phyloP scores from a whole-genome alignment of 37 sponge, comb jelly and placozoan genomes.

The Haliclona indistincta region DNA sequence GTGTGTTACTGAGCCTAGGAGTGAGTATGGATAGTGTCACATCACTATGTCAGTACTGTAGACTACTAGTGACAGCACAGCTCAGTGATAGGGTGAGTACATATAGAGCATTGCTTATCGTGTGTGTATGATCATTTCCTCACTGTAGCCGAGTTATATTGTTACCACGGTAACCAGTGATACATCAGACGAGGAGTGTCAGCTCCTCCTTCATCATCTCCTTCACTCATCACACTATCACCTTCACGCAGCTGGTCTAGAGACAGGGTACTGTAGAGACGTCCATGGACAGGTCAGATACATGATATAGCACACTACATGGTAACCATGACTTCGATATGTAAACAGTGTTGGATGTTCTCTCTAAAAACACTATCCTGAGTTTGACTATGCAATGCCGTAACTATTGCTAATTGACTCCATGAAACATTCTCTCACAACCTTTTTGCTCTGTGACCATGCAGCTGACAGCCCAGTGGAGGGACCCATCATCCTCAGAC shows the following conservation, averaged over 20 bases:
- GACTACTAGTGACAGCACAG: slow-evolving; percentile 11
- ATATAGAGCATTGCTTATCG: background rate
- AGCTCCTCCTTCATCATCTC: slow-evolving; percentile 36
- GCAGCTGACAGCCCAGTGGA: slow-evolving; percentile 37
- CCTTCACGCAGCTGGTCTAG: slow-evolving; percentile 48
- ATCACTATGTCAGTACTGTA: slow-evolving; percentile 43
- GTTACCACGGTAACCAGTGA: slow-evolving; percentile 65
- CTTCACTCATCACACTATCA: slow-evolving; percentile 29
- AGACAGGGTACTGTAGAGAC: slow-evolving; percentile 67
- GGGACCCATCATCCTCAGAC: background rate
- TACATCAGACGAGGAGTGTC: slow-evolving; percentile 41
- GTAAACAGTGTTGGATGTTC: too few species aligned
- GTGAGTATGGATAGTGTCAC: slow-evolving; percentile 39
- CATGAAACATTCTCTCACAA: too few species aligned
- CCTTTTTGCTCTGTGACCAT: background rate
- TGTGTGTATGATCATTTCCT: background rate
- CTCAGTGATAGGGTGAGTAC: background rate
- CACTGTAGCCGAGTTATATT: slow-evolving; percentile 58
- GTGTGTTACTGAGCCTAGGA: slow-evolving; percentile 63
- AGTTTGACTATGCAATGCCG: background rate
- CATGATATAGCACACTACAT: background rate
- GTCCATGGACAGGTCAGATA: slow-evolving; percentile 76
- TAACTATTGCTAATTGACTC: background rate
- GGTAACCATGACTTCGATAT: background rate
- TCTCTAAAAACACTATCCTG: too few species aligned